These are phyloP conservation scores for Synanthedon myopaeformis DNA, from an alignment of 2,888 invertebrate genomes.

Conservation along the genomic window DNA sequence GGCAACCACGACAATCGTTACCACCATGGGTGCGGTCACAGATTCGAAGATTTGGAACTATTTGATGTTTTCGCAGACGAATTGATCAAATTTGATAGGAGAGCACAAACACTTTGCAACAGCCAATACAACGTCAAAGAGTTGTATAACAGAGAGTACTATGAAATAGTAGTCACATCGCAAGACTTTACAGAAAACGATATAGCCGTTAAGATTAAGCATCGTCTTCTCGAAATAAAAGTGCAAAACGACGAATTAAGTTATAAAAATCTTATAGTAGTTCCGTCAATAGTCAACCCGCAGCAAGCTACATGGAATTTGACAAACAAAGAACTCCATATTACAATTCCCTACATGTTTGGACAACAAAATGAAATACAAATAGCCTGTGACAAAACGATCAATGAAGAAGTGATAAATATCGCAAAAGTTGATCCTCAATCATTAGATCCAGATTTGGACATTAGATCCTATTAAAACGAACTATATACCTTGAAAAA, in stretches of 20 bases:
- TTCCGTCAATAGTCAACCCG: not conserved
- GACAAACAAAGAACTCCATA: not conserved
- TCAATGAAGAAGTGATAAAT: not conserved
- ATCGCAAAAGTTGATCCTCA: not conserved
- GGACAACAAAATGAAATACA: not conserved
- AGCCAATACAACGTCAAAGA: not conserved
- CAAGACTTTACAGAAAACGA: conserved; percentile 3
- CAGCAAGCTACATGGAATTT: not conserved
- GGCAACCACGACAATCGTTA: no score
- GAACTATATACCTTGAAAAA: no score
- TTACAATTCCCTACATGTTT: not conserved
- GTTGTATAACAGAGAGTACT: not conserved
- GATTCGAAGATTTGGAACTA: not conserved
- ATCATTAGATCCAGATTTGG: no score
- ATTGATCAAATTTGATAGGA: not conserved
- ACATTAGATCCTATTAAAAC: no score
- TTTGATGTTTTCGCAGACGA: not conserved
- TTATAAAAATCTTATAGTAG: not conserved
- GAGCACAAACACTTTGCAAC: not conserved
- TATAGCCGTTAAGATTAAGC: conserved; percentile 4
- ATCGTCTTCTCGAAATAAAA: conserved; percentile 4
- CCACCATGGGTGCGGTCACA: not conserved
- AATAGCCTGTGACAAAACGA: not conserved
- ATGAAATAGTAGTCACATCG: not conserved
- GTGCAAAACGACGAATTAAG: not conserved